Conservation (phyloP, 2,113 vertebrate species). For the Regulus satrapa region DNA sequence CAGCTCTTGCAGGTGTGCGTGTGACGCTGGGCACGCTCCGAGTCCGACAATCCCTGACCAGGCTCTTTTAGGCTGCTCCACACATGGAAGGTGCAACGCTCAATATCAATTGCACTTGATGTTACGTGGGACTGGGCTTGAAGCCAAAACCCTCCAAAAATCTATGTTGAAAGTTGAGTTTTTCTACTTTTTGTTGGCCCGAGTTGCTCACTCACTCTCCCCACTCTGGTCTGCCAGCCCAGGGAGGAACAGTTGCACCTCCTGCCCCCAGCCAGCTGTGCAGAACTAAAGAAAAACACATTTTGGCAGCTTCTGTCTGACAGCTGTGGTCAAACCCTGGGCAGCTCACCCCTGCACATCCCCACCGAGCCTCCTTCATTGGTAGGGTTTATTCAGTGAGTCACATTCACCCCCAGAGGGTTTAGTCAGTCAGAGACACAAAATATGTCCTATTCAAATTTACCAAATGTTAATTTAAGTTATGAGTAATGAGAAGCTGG, state of each 20-base stretch:
- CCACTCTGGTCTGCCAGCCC: background rate
- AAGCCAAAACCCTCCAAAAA: background rate
- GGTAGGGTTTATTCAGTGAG: background rate
- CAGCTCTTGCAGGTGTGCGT: background rate
- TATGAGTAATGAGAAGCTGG: background rate
- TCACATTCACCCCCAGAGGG: fast-evolving
- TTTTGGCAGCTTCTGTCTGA: background rate
- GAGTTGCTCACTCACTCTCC: fast-evolving
- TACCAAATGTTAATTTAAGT: background rate
- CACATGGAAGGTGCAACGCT: fast-evolving
- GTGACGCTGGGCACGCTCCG: fast-evolving
- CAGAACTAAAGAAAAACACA: background rate
- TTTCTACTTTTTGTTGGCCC: background rate
- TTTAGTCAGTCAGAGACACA: background rate
- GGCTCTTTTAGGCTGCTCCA: background rate
- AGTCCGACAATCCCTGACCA: background rate
- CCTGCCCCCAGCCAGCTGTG: background rate
- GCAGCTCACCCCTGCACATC: background rate
- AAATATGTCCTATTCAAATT: background rate
- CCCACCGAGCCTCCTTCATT: background rate
- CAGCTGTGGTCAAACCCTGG: background rate
- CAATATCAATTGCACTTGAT: background rate
- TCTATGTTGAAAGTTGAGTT: fast-evolving
- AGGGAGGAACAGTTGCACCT: background rate
- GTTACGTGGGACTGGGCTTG: too few species aligned